Evolutionary conservation across 2,888 invertebrate species (phyloP).

Genomic region (Steinernema carpocapsae): DNA sequence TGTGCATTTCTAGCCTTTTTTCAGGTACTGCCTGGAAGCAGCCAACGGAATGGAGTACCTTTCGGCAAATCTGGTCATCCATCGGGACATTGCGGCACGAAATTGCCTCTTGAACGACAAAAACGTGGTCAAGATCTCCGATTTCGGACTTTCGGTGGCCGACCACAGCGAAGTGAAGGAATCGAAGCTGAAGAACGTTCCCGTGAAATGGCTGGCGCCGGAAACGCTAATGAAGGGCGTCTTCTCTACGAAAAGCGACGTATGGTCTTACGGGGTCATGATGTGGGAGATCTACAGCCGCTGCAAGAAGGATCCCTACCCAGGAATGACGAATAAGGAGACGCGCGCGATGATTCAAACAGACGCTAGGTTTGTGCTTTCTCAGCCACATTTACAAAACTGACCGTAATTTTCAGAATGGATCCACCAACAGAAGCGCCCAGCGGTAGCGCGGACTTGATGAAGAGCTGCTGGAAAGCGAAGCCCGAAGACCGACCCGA

Average conservation of each 20-base stretch:
- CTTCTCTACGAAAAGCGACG: slow-evolving; percentile 20
- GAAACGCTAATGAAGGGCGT: slow-evolving; percentile 4
- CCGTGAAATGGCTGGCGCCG: slow-evolving; percentile 21
- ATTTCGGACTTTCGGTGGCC: slow-evolving; percentile 37
- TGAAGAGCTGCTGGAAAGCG: slow-evolving; percentile 36
- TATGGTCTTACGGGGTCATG: slow-evolving; percentile 30
- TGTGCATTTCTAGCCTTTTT: not conserved
- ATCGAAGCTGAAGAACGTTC: slow-evolving; percentile 30
- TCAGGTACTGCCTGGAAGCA: slow-evolving; percentile 36
- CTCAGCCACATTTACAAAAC: not conserved
- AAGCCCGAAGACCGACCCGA: slow-evolving; percentile 37
- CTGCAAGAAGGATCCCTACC: slow-evolving; percentile 43
- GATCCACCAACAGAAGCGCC: slow-evolving; percentile 36
- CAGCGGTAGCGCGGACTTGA: not conserved
- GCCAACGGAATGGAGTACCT: slow-evolving; percentile 43
- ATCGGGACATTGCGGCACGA: slow-evolving; percentile 37
- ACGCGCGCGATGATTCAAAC: slow-evolving; percentile 38
- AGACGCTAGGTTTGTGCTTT: not conserved
- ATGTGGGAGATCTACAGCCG: slow-evolving; percentile 44
- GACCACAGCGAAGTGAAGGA: slow-evolving; percentile 29
- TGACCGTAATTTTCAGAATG: slow-evolving; percentile 20
- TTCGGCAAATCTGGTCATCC: slow-evolving; percentile 36
- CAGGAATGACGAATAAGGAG: slow-evolving; percentile 40
- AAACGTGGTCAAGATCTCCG: slow-evolving; percentile 34
- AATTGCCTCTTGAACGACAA: slow-evolving; percentile 36